These are phyloP conservation scores for Melanotaenia nigrans DNA, from an alignment of 2,797 vertebrate genomes.

Conservation along the genomic window DNA sequence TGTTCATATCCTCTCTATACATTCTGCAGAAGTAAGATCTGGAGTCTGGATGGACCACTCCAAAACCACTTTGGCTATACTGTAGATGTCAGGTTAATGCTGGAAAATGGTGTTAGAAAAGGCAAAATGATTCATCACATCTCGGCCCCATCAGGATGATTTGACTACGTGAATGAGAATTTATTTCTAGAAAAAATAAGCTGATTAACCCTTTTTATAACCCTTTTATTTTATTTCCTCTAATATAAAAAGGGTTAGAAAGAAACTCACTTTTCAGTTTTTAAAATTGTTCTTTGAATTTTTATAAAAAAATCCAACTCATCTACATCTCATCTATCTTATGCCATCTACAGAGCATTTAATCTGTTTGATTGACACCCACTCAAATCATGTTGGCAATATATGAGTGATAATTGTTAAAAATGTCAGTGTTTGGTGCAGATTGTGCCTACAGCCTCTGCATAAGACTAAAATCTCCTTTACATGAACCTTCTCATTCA, in stretches of 20 bases:
- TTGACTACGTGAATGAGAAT: not conserved
- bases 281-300: constrained; percentile 7
- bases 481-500: constrained; percentile 16
- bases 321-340: not conserved
- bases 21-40: not conserved
- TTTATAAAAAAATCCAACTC: constrained; percentile 14
- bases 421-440: constrained; percentile 11
- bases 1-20: not conserved
- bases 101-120: not conserved
- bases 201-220: not conserved
- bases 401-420: constrained; percentile 24
- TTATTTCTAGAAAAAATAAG: not conserved
- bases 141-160: not conserved
- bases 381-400: constrained; percentile 34
- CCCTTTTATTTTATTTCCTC: not conserved
- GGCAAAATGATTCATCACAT: not conserved
- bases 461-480: constrained; percentile 1
- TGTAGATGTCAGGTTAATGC: not conserved
- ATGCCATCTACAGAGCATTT: constrained; percentile 16
- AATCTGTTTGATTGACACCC: constrained; percentile 40
- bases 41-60: not conserved
- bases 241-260: not conserved
- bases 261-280: not conserved
- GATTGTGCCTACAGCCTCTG: not conserved
- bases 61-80: not conserved